Conservation (phyloP, 2,113 vertebrate genomes). For the Okapia johnstoni region DNA sequence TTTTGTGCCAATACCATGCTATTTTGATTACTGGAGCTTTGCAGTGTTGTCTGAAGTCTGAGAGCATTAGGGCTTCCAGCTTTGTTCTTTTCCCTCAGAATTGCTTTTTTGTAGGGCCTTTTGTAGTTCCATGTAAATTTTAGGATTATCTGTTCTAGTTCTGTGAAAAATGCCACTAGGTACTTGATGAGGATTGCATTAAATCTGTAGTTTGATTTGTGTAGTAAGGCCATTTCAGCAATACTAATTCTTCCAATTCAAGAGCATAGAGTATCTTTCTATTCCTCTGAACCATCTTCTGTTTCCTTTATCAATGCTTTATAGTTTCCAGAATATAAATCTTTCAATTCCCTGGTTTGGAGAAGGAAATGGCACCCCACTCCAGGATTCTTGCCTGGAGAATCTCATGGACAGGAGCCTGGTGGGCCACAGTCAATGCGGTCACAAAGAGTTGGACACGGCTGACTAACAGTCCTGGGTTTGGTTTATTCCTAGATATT, state of each 20-base stretch:
- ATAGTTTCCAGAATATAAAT: background rate
- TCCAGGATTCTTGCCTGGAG: background rate
- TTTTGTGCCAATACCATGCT: background rate
- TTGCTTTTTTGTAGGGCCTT: background rate
- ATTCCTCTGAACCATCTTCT: background rate
- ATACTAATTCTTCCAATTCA: background rate
- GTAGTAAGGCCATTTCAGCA: background rate
- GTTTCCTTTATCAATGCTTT: background rate
- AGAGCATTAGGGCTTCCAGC: background rate
- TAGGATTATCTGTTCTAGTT: background rate
- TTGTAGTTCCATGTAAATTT: background rate
- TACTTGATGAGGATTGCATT: background rate
- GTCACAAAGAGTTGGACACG: background rate
- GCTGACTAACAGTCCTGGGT: background rate
- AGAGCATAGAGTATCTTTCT: background rate
- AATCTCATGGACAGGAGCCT: background rate
- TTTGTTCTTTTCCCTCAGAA: background rate
- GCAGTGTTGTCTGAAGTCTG: background rate
- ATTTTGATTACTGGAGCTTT: background rate
- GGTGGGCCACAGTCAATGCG: background rate
- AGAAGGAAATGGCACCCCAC: background rate
- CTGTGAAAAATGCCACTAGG: background rate
- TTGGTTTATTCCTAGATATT: background rate
- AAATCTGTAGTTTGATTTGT: background rate
- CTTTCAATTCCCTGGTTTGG: no score